Evolutionary conservation across 2,888 invertebrate genomes (phyloP), one percentile per base, ranked within the genome.

Genomic region (Drosophila fulvimacula): DNA sequence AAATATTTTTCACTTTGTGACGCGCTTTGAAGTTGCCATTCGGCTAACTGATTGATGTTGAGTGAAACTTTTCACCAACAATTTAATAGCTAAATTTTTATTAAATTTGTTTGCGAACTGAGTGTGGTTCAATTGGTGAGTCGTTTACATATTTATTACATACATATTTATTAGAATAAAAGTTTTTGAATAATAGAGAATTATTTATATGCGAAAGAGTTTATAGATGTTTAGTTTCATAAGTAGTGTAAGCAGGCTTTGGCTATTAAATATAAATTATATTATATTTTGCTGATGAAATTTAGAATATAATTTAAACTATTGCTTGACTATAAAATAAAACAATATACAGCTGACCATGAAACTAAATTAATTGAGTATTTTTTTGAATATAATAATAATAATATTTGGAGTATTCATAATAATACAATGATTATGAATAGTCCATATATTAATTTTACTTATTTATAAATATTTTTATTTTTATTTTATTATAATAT

Each of bases 1-100:
- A 13, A 56, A 42, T 17, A 52, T 15, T 67, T 42, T 61, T 57
- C 46, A 21, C 44, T 53, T 57, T 53, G 15, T 10, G 34, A 17
- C 3, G n/a, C 34, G 17, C 70, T 83, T 87, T 81, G 69, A 84
- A 64, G 69, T 69, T 56, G 58, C 36, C 32, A 55, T 41, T 32
- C 59, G 58, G 19, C 21, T 6, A 55, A 53, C 65, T 56, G 41
- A 27, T 36, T 60, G 42, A 46, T 55, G 27, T 56, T 36, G 36
- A 56, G 19, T 53, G 17, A 41, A 46, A 46, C 39, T 46, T 67
- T 32, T 51, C 51, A 55, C 42, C 41, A 17, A 19, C 13, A 19
- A 30, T 38, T 38, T 61, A 51, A 51, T 21, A 13, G 15, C 9
- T 4, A 38, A 32, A 3, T 15, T 19, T 55, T 55, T 10, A 19